Base-by-base conservation (phyloP, 2,113 vertebrate species). In the Limanda limanda region DNA sequence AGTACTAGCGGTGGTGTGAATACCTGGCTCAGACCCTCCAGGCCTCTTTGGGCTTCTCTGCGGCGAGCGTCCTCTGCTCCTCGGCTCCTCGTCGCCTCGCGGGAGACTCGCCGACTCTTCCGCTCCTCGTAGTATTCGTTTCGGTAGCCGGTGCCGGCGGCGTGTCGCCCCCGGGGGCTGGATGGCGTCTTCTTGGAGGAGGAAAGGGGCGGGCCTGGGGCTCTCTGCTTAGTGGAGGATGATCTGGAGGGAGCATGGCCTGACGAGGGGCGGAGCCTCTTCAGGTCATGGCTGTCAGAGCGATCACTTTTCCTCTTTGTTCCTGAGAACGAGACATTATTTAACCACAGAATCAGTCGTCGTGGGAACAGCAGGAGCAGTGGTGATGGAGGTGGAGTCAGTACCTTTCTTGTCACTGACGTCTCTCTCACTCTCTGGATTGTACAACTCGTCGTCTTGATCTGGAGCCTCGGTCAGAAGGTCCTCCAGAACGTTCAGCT, bases 401-500 rank as follows among this genome's bases (percentile, higher is more conserved):
- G 15, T 9, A 97, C 97, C 97, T 93, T 99, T 99, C 92, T 99
- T 99, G 81, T 98, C 97, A n/a, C 91, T 96, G 91, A 97, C 82
- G 82, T 97, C 95, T 79, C 97, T 95, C 76, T 98, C 97, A 1
- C 96, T 97, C 81, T 99, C 97, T 0, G 97, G 97, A 80, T 99
- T 99, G 91, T 99, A 99, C 0, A 99, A 91, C 76, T 99, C 98
- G 74, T 99, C 97, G 55, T 99, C 98, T 81, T 99, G 98, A 89
- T 99, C 98, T 9, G 98, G 98, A 74, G 97, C 97, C 93, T 99
- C 98, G 67, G 98, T 99, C 90, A 99, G 93, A 89, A 99, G 96
- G 89, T 99, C 97, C 93, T 99, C 97, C 74, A 99, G 91, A 76
- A 99, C 98, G 45, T 97, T 99, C 31, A 99, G 92, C 78, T 99